phyloP scores from a whole-genome alignment of 2,797 vertebrate species.

The Pristis pectinata region DNA sequence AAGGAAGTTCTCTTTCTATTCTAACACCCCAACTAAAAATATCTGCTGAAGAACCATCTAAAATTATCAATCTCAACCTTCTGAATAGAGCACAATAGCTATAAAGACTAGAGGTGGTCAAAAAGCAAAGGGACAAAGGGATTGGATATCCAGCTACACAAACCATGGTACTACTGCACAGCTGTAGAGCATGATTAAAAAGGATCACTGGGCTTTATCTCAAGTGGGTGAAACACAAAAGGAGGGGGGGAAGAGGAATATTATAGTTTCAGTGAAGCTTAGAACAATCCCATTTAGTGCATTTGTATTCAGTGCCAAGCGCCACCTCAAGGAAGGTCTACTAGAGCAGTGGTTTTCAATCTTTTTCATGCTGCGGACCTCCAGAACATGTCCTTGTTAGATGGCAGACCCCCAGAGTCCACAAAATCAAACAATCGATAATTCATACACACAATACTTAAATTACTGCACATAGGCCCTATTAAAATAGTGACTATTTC shows the following conservation, averaged over 20 bases:
- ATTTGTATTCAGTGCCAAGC: not conserved
- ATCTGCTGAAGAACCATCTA: not conserved
- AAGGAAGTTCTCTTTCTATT: not conserved
- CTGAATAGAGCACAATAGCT: not conserved
- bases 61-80: not conserved
- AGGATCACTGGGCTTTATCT: not conserved
- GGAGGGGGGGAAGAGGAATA: not conserved
- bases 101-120: not conserved
- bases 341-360: too few species aligned
- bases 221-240: not conserved
- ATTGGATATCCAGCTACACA: not conserved
- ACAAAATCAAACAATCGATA: too few species aligned
- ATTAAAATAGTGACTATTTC: too few species aligned
- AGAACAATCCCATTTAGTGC: not conserved
- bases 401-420: too few species aligned
- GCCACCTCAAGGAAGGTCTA: not conserved
- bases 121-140: not conserved
- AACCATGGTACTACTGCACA: not conserved
- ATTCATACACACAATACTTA: too few species aligned
- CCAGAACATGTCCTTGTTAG: too few species aligned
- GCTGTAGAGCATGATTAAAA: not conserved
- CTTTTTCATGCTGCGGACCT: too few species aligned
- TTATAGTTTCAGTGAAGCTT: not conserved
- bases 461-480: too few species aligned
- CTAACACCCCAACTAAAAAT: not conserved